A percentile compares a stretch with the other conserved stretches of the same genome.
Evolutionary conservation across 2,113 vertebrate genomes (phyloP).

Genomic region (Indicator indicator): DNA sequence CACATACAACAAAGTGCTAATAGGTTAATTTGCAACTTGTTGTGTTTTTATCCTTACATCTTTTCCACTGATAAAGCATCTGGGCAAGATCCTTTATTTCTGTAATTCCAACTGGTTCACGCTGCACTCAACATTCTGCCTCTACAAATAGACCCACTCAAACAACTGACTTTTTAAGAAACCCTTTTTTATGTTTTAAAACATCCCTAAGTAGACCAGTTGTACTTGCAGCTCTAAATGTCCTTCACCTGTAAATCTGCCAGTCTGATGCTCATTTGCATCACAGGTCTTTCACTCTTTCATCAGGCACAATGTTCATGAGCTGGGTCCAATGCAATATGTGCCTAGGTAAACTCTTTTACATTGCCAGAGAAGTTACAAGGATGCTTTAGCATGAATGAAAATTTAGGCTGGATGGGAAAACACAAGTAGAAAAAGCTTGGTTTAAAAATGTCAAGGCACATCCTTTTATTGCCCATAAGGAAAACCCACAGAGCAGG

Average conservation of each 20-base stretch:
- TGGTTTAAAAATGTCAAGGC: not conserved
- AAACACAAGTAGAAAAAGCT: not conserved
- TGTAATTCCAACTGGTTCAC: not conserved
- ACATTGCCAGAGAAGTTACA: not conserved
- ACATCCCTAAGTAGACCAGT: not conserved
- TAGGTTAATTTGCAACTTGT: slow-evolving; percentile 28
- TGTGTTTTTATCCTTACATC: slow-evolving; percentile 6
- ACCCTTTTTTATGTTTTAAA: not conserved
- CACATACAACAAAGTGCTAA: not conserved
- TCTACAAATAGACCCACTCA: not conserved
- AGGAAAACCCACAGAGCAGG: not conserved
- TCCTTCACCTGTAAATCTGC: not conserved
- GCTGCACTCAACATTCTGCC: not conserved
- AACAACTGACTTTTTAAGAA: not conserved
- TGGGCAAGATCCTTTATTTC: not conserved
- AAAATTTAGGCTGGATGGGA: not conserved
- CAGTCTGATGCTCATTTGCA: not conserved
- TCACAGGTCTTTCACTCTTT: not conserved
- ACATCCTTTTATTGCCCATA: not conserved
- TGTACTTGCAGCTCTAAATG: not conserved
- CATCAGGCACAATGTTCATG: not conserved
- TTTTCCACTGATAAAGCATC: not conserved
- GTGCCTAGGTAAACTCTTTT: not conserved
- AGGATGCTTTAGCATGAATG: not conserved
- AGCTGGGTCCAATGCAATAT: not conserved